Percentiles rank a stretch among this genome's conserved stretches.
Conservation (phyloP, 2,888 invertebrate genomes). For the Drosophila anomalata region DNA sequence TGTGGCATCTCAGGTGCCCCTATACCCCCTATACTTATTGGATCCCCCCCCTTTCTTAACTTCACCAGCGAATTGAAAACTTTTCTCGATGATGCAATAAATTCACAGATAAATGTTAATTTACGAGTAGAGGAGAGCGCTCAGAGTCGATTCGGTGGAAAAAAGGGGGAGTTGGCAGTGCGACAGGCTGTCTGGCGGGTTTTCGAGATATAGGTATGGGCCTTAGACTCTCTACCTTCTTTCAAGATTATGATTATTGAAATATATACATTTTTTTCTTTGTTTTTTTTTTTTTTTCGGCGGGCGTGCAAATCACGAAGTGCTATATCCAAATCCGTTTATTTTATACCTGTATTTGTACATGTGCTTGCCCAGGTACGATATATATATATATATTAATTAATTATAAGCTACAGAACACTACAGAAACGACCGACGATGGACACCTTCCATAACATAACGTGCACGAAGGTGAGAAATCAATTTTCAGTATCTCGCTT, state of each 20-base stretch:
- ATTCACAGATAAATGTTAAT: slow-evolving; percentile 80
- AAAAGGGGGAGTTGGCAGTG: slow-evolving; percentile 7
- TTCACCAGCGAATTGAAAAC: slow-evolving; percentile 66
- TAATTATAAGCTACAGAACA: slow-evolving; percentile 62
- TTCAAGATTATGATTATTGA: slow-evolving; percentile 45
- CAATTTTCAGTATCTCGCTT: slow-evolving; percentile 82
- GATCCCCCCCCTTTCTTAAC: not conserved
- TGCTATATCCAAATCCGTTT: slow-evolving; percentile 36
- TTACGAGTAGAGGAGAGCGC: slow-evolving; percentile 60
- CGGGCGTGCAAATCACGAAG: slow-evolving; percentile 56
- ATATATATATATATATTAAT: slow-evolving; percentile 57
- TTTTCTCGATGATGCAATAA: slow-evolving; percentile 78
- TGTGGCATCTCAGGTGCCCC: not conserved
- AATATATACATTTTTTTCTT: slow-evolving; percentile 21
- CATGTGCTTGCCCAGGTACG: not conserved
- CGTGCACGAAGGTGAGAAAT: slow-evolving; percentile 82
- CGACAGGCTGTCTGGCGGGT: slow-evolving; percentile 63
- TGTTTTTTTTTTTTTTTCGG: slow-evolving; percentile 23
- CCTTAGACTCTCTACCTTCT: not conserved
- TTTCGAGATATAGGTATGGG: not conserved
- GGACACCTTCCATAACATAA: slow-evolving; percentile 52
- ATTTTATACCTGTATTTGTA: slow-evolving; percentile 24
- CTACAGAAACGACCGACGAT: slow-evolving; percentile 10
- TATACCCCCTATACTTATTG: too few species aligned
- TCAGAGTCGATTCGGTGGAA: not conserved